These are phyloP conservation scores for Setophaga kirtlandii DNA, from an alignment of 2,113 vertebrate species.

Conservation along the genomic window DNA sequence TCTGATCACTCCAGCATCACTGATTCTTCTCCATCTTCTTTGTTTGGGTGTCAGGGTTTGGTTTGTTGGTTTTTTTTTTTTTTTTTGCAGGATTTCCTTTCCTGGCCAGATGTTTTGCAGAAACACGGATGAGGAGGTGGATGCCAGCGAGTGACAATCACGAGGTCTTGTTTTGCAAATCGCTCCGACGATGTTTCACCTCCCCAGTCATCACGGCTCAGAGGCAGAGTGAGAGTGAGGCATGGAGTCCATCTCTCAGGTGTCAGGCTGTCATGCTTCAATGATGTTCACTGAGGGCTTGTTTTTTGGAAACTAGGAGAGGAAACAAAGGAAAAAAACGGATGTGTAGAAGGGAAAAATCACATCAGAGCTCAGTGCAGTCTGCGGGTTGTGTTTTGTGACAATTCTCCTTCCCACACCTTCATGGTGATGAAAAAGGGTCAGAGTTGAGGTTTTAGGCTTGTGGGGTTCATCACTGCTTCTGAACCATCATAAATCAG, in stretches of 20 bases:
- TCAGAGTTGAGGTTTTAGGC: background rate
- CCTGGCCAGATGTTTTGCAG: constrained; percentile 46
- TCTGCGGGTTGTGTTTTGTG: background rate
- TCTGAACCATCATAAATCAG: background rate
- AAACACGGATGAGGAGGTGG: background rate
- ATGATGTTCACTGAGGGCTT: constrained; percentile 76
- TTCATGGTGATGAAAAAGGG: background rate
- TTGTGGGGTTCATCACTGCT: background rate
- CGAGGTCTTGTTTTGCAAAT: background rate
- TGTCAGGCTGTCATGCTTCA: constrained; percentile 70
- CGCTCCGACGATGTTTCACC: background rate
- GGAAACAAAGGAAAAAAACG: background rate
- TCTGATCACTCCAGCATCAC: background rate
- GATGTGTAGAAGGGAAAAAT: background rate
- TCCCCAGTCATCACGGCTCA: constrained; percentile 42
- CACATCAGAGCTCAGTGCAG: background rate
- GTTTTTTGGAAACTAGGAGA: constrained; percentile 73
- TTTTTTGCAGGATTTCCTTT: background rate
- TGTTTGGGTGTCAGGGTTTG: background rate
- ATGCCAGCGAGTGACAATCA: background rate
- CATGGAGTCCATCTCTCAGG: constrained; percentile 55
- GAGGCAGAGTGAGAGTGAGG: constrained; percentile 60
- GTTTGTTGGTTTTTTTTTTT: background rate
- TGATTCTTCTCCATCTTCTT: constrained; percentile 10
- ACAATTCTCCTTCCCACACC: background rate